phyloP scores from a whole-genome alignment of 1,140 invertebrate genomes.

The Megalonaias nervosa region DNA sequence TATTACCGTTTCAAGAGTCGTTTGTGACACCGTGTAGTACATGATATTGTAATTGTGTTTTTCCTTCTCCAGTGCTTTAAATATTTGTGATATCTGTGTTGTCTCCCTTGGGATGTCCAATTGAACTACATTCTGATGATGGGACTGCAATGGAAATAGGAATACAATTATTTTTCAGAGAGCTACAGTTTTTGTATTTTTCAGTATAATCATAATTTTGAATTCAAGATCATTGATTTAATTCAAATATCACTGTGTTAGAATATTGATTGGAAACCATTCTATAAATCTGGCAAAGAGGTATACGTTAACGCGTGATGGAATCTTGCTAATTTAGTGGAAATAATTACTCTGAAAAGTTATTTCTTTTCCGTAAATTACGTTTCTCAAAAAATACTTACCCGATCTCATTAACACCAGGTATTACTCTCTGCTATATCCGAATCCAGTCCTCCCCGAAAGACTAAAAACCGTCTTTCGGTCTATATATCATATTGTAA shows the following conservation, averaged over 20 bases:
- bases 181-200: background rate
- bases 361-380: too few species aligned
- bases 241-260: background rate
- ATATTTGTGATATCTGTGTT: conserved; percentile 51
- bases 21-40: conserved; percentile 73
- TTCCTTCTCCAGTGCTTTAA: conserved; percentile 58
- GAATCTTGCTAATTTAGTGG: too few species aligned
- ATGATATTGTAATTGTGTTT: conserved; percentile 59
- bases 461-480: too few species aligned
- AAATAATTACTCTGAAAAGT: too few species aligned
- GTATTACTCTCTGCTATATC: too few species aligned
- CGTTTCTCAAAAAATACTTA: too few species aligned
- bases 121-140: conserved; percentile 75
- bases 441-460: too few species aligned
- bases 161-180: background rate
- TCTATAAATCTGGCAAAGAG: background rate
- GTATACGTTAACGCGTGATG: background rate
- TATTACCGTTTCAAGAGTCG: conserved; percentile 69
- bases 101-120: conserved; percentile 74
- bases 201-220: background rate
- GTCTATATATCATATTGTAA: too few species aligned
- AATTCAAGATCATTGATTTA: background rate
- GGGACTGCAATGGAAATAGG: conserved; percentile 8
- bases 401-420: too few species aligned
- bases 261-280: background rate